A percentile compares a stretch with the other conserved stretches of the same genome.
phyloP scores from a whole-genome alignment of 2,113 vertebrate species.

The Epinephelus moara region DNA sequence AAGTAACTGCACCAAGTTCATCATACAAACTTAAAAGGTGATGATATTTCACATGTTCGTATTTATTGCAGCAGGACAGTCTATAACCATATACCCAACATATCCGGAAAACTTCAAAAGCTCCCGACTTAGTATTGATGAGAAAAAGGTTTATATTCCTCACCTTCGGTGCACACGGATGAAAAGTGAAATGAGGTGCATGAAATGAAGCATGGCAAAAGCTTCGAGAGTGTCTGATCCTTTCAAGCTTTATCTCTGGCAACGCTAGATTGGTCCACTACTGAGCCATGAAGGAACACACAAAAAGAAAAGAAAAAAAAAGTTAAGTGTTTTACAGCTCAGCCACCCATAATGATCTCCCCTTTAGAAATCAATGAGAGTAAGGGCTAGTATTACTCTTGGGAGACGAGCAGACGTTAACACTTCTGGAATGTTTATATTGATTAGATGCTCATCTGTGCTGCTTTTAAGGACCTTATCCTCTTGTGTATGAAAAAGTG shows the following conservation, averaged over 20 bases:
- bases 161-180: neutral
- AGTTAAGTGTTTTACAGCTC: conserved; percentile 45
- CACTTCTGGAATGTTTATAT: conserved; percentile 49
- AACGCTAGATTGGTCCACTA: conserved; percentile 13
- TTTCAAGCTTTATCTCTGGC: conserved; percentile 32
- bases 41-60: no score
- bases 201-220: neutral
- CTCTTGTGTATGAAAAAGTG: conserved; percentile 23
- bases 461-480: conserved; percentile 39
- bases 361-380: conserved; percentile 61
- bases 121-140: neutral
- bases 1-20: neutral
- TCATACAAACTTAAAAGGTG: no score
- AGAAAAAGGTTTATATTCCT: neutral
- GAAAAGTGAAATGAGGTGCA: conserved; percentile 1
- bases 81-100: neutral
- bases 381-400: conserved; percentile 35
- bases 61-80: neutral
- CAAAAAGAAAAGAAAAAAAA: neutral
- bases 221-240: neutral
- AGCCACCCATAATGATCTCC: conserved; percentile 52
- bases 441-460: conserved; percentile 52
- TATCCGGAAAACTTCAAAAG: neutral
- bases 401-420: conserved; percentile 54
- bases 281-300: conserved; percentile 33